Percentiles rank a stretch among this genome's conserved stretches.
Conservation (phyloP, 2,888 invertebrate genomes). For the Diarsia rubi region DNA sequence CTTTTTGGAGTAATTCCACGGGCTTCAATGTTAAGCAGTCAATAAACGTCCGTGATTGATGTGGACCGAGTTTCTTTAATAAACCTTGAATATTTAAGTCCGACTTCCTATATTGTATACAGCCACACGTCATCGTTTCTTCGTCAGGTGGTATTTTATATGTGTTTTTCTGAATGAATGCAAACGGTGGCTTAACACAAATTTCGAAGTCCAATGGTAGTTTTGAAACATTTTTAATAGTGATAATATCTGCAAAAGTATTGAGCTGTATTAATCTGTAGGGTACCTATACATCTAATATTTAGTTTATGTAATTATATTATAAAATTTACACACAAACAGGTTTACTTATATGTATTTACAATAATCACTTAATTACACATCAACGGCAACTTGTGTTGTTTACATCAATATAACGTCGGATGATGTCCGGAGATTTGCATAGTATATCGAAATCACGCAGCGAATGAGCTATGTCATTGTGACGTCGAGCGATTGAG, state of each 20-base stretch:
- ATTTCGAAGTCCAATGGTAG: slow-evolving; percentile 88
- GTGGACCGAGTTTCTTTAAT: slow-evolving; percentile 72
- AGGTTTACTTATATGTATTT: no score
- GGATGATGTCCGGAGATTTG: no score
- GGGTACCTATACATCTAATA: no score
- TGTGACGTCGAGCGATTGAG: no score
- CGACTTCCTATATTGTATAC: slow-evolving; percentile 81
- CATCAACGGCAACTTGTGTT: no score
- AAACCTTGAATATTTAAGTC: slow-evolving; percentile 81
- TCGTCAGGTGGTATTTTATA: slow-evolving; percentile 82
- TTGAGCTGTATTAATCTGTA: background rate
- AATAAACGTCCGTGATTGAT: slow-evolving; percentile 78
- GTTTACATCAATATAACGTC: no score
- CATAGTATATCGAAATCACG: no score
- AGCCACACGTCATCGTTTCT: slow-evolving; percentile 79
- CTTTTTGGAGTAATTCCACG: slow-evolving; percentile 79
- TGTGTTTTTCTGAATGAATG: slow-evolving; percentile 82
- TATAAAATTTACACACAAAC: no score
- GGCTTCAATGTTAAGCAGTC: slow-evolving; percentile 84
- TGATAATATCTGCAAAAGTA: slow-evolving; percentile 86
- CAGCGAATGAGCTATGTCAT: no score
- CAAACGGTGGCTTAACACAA: slow-evolving; percentile 88
- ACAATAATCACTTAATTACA: no score
- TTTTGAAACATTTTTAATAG: slow-evolving; percentile 90
- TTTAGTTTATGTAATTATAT: no score